Base-by-base conservation (phyloP, 2,888 invertebrate genomes). In the Tetheella fluctuosa region DNA sequence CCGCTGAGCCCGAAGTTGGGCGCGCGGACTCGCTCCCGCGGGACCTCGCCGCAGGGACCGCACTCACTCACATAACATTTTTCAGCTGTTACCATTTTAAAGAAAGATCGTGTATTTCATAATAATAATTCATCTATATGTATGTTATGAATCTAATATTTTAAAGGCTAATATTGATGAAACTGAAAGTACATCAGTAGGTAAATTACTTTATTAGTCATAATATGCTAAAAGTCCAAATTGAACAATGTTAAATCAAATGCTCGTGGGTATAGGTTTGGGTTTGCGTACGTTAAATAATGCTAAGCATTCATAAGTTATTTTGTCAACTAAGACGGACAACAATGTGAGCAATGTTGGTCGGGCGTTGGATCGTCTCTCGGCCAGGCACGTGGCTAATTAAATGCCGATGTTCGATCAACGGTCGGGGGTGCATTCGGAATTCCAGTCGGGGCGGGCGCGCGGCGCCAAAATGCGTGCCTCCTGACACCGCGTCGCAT, bases 1-100 rank as follows among this genome's bases (percentile, higher is more conserved):
- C 88, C 88, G 86, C 86, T 84, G 90, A 86, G 92, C 90, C 87
- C 86, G 91, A 91, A 92, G 91, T 91, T 92, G 91, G 92, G 92
- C 92, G 91, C 91, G 90, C 91, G 91, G 91, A 88, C 90, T 85
- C 77, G 70, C 73, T 90, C 92, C 88, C 91, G 71, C 67, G 92
- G 89, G 91, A 92, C 83, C 67, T 64, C 48, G 74, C 77, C 73
- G 73, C 86, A 80, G 85, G 90, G 91, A 80, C 83, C 90, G 92
- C 76, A 92, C 85, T 91, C 83, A 60, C 64, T 61, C 59, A 68
- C 63, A 67, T 54, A 54, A 59, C 59, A 58, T 70, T 68, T 71
- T 66, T 69, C 59, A 57, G 55, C 42, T 20, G 48, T 34, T 55
- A 20, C 15, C 37, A 37, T 37, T 37, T 56, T 52, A 56, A 8